phyloP scores from a whole-genome alignment of 2,113 vertebrate species.

The Cryptotis parvus region DNA sequence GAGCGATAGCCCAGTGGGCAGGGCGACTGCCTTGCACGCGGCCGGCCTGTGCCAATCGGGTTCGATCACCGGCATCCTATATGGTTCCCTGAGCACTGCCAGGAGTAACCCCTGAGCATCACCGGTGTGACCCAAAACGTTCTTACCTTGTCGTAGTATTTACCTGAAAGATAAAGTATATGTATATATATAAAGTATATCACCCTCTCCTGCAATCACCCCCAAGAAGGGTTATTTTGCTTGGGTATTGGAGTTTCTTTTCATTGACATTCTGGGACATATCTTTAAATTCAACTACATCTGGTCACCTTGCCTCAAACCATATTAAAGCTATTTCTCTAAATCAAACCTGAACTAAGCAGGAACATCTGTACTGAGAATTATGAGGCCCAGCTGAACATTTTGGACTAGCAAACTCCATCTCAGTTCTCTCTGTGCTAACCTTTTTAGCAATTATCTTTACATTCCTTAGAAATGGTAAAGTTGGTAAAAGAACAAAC shows the following conservation, averaged over 20 bases:
- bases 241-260: constrained; percentile 70
- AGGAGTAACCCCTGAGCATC: no score
- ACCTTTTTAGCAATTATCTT: constrained; percentile 81
- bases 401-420: constrained; percentile 68
- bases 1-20: no score
- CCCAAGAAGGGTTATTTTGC: constrained; percentile 44
- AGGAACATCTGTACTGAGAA: constrained; percentile 76
- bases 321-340: constrained; percentile 72
- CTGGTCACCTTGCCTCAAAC: constrained; percentile 76
- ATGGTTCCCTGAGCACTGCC: no score
- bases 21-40: no score
- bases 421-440: constrained; percentile 75
- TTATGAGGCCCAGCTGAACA: constrained; percentile 75
- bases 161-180: constrained; percentile 44
- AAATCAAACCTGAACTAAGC: constrained; percentile 78
- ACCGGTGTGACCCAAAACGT: no score
- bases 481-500: constrained; percentile 75
- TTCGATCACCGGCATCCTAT: no score
- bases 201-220: no score
- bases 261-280: constrained; percentile 78
- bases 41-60: no score
- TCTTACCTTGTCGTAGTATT: constrained; percentile 34
- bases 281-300: constrained; percentile 74
- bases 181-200: background rate
- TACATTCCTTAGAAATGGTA: constrained; percentile 76